Evolutionary conservation across 2,888 invertebrate genomes (phyloP).

Genomic region (Drosophila kuntzei): DNA sequence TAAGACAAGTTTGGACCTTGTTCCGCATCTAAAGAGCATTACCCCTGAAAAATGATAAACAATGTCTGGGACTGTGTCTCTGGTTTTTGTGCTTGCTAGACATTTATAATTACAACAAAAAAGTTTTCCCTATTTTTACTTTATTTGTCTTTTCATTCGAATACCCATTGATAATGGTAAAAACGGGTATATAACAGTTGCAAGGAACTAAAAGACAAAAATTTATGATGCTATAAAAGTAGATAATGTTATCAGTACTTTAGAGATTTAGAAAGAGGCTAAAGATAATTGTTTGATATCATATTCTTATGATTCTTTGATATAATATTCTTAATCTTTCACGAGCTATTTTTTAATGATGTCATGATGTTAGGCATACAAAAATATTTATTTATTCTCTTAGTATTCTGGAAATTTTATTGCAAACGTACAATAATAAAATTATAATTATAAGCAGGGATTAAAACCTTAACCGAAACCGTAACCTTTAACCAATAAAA

Average conservation of each 20-base stretch:
- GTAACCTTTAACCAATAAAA: no score
- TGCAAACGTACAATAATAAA: neutral
- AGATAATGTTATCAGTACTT: no score
- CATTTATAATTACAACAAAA: constrained; percentile 75
- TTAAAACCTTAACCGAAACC: no score
- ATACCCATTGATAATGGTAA: constrained; percentile 1
- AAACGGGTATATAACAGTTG: neutral
- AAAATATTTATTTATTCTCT: no score
- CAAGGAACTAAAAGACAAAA: neutral
- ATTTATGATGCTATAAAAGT: no score
- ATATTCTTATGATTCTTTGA: no score
- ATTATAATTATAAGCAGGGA: no score
- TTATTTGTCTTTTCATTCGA: constrained; percentile 17
- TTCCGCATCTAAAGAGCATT: constrained; percentile 38
- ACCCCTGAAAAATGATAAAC: constrained; percentile 58
- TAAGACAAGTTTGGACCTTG: constrained; percentile 41
- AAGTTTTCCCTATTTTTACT: constrained; percentile 48
- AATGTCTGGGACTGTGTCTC: constrained; percentile 55
- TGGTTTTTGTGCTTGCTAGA: constrained; percentile 51
- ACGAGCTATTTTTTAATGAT: no score
- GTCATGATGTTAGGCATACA: no score
- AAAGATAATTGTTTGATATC: no score
- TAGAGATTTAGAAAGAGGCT: no score
- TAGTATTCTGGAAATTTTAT: neutral
- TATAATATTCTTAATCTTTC: no score